Conservation (phyloP, 1,140 invertebrate genomes). For the Aphelinus atriplicis region DNA sequence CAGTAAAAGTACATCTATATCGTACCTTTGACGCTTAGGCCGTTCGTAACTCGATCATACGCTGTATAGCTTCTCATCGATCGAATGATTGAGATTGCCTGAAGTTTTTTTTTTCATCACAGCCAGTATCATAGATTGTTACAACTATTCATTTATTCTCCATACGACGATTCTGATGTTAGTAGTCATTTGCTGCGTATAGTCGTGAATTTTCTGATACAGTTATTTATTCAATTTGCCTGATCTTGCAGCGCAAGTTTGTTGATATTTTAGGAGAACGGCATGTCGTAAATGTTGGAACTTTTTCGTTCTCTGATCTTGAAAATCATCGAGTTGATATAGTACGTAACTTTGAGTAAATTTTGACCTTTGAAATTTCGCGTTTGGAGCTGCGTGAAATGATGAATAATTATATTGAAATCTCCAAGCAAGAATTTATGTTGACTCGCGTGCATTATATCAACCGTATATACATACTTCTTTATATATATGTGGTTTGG, state of each 20-base stretch:
- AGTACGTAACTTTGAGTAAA: neutral
- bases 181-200: neutral
- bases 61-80: conserved; percentile 3
- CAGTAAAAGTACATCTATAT: conserved; percentile 4
- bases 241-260: conserved; percentile 6
- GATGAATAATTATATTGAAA: neutral
- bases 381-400: neutral
- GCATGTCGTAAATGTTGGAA: conserved; percentile 41
- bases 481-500: conserved; percentile 50
- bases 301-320: conserved; percentile 31
- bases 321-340: conserved; percentile 2
- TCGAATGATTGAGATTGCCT: neutral
- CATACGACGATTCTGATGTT: conserved; percentile 4
- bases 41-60: neutral
- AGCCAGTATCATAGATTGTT: too few species aligned
- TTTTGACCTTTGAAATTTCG: neutral
- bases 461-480: conserved; percentile 40
- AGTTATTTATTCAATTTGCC: neutral
- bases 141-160: too few species aligned
- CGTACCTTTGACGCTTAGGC: conserved; percentile 1
- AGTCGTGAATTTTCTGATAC: neutral
- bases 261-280: conserved; percentile 39
- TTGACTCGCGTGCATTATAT: conserved; percentile 41
- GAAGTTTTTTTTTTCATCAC: too few species aligned
- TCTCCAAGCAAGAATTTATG: conserved; percentile 37